Conservation (phyloP, 2,797 vertebrate genomes). For the Intellagama lesueurii region DNA sequence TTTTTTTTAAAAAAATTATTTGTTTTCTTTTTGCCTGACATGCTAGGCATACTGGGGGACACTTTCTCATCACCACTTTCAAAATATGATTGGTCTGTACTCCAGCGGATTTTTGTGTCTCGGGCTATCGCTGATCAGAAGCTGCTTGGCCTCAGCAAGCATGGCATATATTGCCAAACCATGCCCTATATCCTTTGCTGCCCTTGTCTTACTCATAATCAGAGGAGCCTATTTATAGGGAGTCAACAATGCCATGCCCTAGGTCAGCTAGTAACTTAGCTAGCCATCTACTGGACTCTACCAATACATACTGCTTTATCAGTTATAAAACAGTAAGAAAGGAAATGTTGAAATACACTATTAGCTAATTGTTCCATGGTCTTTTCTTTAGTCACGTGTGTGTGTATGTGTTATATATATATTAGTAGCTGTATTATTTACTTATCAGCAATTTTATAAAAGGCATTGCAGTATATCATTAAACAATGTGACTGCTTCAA, state of each 20-base stretch:
- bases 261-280: neutral
- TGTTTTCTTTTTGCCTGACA: too few relatives aligned
- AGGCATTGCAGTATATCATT: neutral
- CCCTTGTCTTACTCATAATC: neutral
- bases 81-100: neutral
- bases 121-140: neutral
- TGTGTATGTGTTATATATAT: neutral
- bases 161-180: neutral
- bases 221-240: neutral
- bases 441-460: constrained; percentile 15
- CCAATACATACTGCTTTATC: neutral
- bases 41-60: too few relatives aligned
- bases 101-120: neutral
- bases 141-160: neutral
- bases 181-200: neutral
- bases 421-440: neutral
- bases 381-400: neutral
- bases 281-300: neutral
- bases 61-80: neutral
- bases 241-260: neutral
- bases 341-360: neutral
- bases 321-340: constrained; percentile 1
- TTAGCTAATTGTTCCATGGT: neutral
- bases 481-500: constrained; percentile 11
- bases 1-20: too few relatives aligned